Evolutionary conservation across 1,140 invertebrate species (phyloP), one percentile per base, ranked within the genome.

Genomic region (Drusus annulatus): DNA sequence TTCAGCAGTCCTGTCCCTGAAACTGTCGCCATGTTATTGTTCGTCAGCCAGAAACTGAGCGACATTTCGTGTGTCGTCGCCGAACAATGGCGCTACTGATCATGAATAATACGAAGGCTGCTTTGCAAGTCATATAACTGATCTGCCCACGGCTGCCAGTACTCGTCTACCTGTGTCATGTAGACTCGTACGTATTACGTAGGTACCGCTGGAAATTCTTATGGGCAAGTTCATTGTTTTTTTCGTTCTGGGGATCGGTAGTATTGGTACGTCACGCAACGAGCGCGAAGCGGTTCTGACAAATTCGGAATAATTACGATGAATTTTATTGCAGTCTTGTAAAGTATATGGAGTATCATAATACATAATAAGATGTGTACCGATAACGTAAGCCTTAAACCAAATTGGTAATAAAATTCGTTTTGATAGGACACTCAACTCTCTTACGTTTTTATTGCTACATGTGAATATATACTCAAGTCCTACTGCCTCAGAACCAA

Each of bases 31-130:
- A 31, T 25, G 21, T 45, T 71, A 17, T 51, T 45, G 51, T 31
- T 52, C 71, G 62, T 65, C 76, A 78, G 76, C 23, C 76, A 78
- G 76, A 78, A 54, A 68, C 76, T 68, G 76, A 78, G 76, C 76
- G 76, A 78, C 76, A 78, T 78, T 68, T 56, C 65, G 77, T 73
- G 77, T 79, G 77, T 79, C 25, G 63, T 79, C 52, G 65, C 77
- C 77, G 65, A 79, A 79, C 77, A 79, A 79, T 79, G 77, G 77
- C 79, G 81, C 81, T 83, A 83, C 81, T 69, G 81, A 83, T 76
- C 80, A 81, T 81, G 80, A 81, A 81, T 81, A 81, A 81, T 75
- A 79, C 74, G 65, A 82, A 80, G 52, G 36, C 78, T 60, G 60
- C 75, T 83, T 80, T 78, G 79, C 79, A 83, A 83, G 78, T 80